These are phyloP conservation scores for Aleadryas rufinucha DNA, from an alignment of 2,113 vertebrate species.

Conservation along the genomic window DNA sequence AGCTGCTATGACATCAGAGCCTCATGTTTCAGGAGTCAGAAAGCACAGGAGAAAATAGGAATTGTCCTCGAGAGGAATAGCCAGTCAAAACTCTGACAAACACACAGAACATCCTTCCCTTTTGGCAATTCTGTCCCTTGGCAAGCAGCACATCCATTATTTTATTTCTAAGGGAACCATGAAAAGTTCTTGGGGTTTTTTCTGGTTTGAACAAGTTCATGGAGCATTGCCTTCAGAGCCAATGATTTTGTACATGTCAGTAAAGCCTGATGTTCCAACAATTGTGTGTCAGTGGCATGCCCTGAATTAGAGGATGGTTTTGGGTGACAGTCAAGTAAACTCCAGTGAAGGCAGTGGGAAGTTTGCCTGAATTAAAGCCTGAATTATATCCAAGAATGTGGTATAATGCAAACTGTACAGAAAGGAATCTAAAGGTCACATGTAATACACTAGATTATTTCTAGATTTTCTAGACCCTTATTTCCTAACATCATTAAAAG, in stretches of 20 bases:
- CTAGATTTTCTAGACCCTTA: neutral
- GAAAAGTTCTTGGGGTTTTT: neutral
- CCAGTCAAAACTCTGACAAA: neutral
- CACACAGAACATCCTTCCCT: neutral
- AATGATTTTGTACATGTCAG: neutral
- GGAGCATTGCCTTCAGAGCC: neutral
- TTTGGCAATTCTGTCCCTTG: neutral
- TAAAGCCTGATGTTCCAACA: neutral
- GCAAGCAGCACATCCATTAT: neutral
- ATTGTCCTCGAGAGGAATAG: neutral
- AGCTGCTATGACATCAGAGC: neutral
- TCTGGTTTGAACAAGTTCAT: neutral
- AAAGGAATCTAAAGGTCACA: neutral
- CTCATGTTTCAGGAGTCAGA: neutral
- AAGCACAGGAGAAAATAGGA: neutral
- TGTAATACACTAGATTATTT: accelerated
- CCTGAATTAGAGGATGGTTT: neutral
- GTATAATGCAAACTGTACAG: neutral
- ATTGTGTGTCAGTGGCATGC: neutral
- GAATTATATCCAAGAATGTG: neutral
- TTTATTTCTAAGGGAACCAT: neutral
- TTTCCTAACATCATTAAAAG: neutral
- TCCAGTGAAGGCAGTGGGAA: neutral
- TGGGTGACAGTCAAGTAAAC: neutral
- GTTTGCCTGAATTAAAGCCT: neutral